A percentile compares a stretch with the other conserved stretches of the same genome.
Conservation (phyloP, 23 tunicate genomes). For the Halocynthia roretzi region DNA sequence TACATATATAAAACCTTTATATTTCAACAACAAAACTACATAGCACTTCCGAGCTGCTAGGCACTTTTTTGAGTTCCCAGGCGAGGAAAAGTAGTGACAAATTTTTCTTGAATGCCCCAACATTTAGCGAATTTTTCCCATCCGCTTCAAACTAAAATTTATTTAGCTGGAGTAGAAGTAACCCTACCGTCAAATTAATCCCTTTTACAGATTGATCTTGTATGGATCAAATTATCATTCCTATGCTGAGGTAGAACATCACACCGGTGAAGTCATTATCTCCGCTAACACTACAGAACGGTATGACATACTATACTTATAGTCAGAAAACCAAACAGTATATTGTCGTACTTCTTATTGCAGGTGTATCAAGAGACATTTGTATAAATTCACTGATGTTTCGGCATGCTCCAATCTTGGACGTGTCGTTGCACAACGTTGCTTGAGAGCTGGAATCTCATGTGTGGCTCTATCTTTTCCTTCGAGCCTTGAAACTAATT, state of each 20-base stretch:
- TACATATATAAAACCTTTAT: too few species aligned
- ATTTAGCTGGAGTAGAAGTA: too few species aligned
- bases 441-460: conserved; percentile 66
- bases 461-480: conserved; percentile 42
- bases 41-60: too few species aligned
- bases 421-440: conserved; percentile 37
- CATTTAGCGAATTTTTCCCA: too few species aligned
- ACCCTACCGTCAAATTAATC: not conserved
- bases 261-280: conserved; percentile 33
- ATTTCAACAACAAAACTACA: too few species aligned
- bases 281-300: conserved; percentile 44
- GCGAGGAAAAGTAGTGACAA: too few species aligned
- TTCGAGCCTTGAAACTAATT: not conserved
- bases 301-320: conserved; percentile 7
- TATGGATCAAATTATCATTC: conserved; percentile 28
- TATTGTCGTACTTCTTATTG: not conserved
- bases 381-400: conserved; percentile 53
- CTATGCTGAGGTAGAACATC: conserved; percentile 47
- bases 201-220: conserved; percentile 30
- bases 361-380: conserved; percentile 39
- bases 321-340: not conserved
- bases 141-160: too few species aligned
- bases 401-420: conserved; percentile 45
- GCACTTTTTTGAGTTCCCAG: too few species aligned
- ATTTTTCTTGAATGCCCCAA: too few species aligned